phyloP scores from a whole-genome alignment of 2,797 vertebrate genomes.

The Pangasius larnaudii region DNA sequence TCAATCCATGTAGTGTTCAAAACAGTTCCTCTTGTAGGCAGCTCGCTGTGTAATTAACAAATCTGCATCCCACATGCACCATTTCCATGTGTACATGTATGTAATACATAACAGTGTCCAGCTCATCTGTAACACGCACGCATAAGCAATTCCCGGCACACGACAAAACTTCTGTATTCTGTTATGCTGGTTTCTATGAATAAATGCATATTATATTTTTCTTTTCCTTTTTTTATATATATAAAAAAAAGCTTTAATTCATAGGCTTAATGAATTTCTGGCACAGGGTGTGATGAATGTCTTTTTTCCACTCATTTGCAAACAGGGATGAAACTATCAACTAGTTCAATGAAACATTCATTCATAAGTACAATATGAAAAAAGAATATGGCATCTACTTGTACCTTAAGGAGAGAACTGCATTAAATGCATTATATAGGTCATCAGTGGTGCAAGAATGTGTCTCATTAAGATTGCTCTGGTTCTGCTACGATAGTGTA shows the following conservation, averaged over 20 bases:
- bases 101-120: neutral
- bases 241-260: neutral
- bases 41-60: neutral
- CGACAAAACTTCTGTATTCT: neutral
- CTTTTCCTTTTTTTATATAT: too few species aligned
- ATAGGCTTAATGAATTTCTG: neutral
- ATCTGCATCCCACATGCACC: neutral
- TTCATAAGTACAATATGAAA: too few species aligned
- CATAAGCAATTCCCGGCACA: neutral
- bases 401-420: neutral
- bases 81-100: neutral
- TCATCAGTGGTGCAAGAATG: neutral
- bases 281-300: neutral
- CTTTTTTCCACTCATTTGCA: neutral
- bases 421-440: neutral
- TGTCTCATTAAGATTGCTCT: neutral
- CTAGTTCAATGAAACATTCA: neutral
- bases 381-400: too few species aligned
- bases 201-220: neutral
- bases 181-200: neutral
- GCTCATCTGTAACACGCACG: neutral
- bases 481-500: neutral
- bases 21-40: neutral
- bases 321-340: neutral
- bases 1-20: neutral